phyloP scores from a whole-genome alignment of 1,140 invertebrate genomes.

The Leptopilina boulardi region DNA sequence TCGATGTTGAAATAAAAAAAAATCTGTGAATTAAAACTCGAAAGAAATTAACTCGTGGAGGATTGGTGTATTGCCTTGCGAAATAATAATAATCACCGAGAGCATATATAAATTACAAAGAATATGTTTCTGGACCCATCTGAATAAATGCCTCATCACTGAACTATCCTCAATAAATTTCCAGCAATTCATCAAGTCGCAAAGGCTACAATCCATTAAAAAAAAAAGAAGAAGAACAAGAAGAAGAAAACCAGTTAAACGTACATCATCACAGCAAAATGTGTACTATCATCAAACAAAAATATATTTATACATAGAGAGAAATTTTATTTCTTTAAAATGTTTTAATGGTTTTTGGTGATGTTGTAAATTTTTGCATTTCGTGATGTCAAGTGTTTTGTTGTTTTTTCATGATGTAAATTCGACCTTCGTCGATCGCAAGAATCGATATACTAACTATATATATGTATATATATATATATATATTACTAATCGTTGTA shows the following conservation, averaged over 20 bases:
- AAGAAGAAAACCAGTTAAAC: neutral
- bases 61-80: no score
- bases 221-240: no score
- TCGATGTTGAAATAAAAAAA: no score
- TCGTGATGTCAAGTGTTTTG: neutral
- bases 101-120: neutral
- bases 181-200: constrained; percentile 4
- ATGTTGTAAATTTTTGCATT: constrained; percentile 18
- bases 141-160: constrained; percentile 1
- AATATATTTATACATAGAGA: no score
- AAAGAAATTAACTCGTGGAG: neutral
- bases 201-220: neutral
- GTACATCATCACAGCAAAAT: no score
- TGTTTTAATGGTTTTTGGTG: neutral
- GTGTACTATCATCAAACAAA: neutral
- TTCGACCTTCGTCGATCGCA: constrained; percentile 20
- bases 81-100: neutral
- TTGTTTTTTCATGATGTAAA: neutral
- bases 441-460: constrained; percentile 21
- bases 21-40: no score
- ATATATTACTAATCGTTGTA: constrained; percentile 23
- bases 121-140: neutral
- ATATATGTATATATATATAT: no score
- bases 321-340: neutral
- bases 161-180: constrained; percentile 19